These are phyloP conservation scores for Vultur gryphus DNA, from an alignment of 2,797 vertebrate species.

Conservation along the genomic window DNA sequence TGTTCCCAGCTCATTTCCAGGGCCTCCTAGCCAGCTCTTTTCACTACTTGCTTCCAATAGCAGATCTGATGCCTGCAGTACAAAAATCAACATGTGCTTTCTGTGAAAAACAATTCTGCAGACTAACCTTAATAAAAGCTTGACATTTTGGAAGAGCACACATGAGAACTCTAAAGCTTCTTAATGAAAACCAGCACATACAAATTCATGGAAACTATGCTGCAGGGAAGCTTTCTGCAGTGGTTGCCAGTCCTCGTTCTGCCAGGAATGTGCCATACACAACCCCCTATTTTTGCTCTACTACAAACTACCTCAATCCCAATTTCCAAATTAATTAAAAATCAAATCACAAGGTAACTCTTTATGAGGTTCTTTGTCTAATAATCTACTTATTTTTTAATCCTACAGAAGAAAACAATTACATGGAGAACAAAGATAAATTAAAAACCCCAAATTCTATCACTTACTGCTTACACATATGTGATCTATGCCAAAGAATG, in stretches of 20 bases:
- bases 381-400: not conserved
- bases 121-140: constrained; percentile 23
- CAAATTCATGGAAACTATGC: constrained; percentile 50
- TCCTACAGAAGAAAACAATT: not conserved
- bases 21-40: not conserved
- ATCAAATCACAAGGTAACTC: not conserved
- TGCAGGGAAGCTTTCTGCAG: constrained; percentile 36
- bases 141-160: constrained; percentile 35
- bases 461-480: rapidly evolving
- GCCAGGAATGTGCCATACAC: constrained; percentile 34
- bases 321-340: not conserved
- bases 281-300: not conserved
- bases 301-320: not conserved
- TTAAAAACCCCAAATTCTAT: not conserved
- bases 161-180: constrained; percentile 40
- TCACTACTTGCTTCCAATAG: not conserved
- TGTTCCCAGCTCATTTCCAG: not conserved
- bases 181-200: constrained; percentile 64
- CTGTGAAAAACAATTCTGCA: not conserved
- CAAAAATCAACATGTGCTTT: constrained; percentile 15
- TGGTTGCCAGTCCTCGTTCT: not conserved
- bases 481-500: not conserved
- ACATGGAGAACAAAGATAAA: not conserved
- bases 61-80: not conserved
- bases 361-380: not conserved